Percentiles rank a stretch among this genome's conserved stretches.
Conservation (phyloP, 2,797 vertebrate genomes). For the Pantherophis alleghaniensis region DNA sequence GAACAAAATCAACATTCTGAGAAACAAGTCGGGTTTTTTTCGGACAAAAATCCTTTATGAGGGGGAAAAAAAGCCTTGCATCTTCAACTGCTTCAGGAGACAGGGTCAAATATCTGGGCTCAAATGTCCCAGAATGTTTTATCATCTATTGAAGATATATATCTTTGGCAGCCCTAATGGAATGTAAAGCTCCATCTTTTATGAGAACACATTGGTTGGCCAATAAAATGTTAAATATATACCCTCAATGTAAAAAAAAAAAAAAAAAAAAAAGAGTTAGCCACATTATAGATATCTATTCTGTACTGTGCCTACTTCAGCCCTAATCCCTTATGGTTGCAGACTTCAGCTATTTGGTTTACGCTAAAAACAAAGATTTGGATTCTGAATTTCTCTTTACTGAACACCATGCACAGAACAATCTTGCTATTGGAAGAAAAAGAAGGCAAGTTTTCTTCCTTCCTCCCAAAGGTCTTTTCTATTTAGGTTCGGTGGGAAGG, state of each 20-base stretch:
- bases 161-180: slow-evolving; percentile 48
- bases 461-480: background rate
- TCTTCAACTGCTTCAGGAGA: slow-evolving; percentile 51
- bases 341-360: slow-evolving; percentile 37
- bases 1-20: slow-evolving; percentile 48
- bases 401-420: background rate
- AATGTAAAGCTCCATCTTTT: slow-evolving; percentile 40
- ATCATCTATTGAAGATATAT: slow-evolving; percentile 37
- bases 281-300: slow-evolving; percentile 55
- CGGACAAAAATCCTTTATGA: slow-evolving; percentile 32
- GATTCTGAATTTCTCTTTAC: background rate
- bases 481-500: background rate
- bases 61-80: slow-evolving; percentile 1
- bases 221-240: slow-evolving; percentile 55
- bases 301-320: slow-evolving; percentile 51
- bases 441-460: background rate
- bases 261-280: slow-evolving; percentile 24
- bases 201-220: slow-evolving; percentile 60
- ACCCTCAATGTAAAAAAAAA: slow-evolving; percentile 55
- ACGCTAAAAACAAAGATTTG: background rate
- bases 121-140: slow-evolving; percentile 53
- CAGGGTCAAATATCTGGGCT: slow-evolving; percentile 40
- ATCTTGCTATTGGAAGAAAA: background rate
- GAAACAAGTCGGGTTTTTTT: slow-evolving; percentile 11
- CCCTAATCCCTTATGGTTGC: slow-evolving; percentile 55